These are phyloP conservation scores for Taxidea taxus DNA, from an alignment of 2,113 vertebrate species.

Conservation along the genomic window DNA sequence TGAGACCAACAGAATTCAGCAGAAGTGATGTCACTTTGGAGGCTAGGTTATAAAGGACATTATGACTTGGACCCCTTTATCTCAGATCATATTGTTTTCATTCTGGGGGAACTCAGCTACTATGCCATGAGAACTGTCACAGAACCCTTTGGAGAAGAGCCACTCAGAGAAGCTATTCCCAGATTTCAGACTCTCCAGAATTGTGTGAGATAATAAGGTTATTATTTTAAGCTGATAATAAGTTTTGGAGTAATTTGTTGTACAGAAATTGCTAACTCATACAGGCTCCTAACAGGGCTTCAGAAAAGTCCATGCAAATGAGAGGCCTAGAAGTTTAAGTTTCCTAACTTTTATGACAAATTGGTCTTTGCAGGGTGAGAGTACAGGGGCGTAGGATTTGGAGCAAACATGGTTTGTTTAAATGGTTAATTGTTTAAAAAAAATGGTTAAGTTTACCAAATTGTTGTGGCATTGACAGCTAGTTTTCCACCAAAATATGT, in stretches of 20 bases:
- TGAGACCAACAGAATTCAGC: neutral
- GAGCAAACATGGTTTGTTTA: too few relatives aligned
- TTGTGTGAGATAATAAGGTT: neutral
- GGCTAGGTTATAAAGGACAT: neutral
- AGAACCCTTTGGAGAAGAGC: neutral
- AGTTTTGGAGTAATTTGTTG: neutral
- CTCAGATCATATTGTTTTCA: neutral
- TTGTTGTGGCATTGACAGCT: neutral
- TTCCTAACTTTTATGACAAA: neutral
- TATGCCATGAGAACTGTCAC: neutral
- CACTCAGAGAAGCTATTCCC: neutral
- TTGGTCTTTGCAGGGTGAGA: neutral
- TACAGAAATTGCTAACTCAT: neutral
- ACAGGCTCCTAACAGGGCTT: neutral
- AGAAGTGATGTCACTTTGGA: neutral
- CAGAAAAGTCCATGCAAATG: neutral
- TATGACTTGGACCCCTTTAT: neutral
- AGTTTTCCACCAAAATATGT: neutral
- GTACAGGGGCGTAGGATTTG: too few relatives aligned
- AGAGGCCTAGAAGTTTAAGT: neutral
- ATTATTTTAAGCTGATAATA: neutral
- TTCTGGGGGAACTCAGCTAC: neutral
- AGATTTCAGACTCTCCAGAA: neutral
- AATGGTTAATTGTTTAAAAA: too few relatives aligned
- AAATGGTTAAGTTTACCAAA: neutral